Evolutionary conservation across 2,113 vertebrate species (phyloP).

Genomic region (Passer domesticus): DNA sequence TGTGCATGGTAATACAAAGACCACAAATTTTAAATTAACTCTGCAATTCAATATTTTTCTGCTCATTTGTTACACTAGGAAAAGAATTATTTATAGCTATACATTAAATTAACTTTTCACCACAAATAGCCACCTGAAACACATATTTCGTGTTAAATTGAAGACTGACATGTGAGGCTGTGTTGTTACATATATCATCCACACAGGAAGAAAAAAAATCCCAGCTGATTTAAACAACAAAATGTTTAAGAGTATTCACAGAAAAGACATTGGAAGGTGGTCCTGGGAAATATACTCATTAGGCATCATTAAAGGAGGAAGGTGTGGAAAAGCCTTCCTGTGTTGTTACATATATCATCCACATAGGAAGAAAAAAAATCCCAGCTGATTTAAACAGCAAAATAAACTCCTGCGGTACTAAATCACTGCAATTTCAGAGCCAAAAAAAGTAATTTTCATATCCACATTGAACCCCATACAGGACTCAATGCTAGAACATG

Average conservation of each 20-base stretch:
- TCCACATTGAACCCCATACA: accelerated
- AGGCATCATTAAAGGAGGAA: not conserved
- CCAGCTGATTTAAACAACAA: not conserved
- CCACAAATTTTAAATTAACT: not conserved
- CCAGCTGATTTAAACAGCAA: not conserved
- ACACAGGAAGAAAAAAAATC: not conserved
- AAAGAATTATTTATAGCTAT: not conserved
- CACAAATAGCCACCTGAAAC: not conserved
- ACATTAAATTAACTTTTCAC: not conserved
- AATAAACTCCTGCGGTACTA: not conserved
- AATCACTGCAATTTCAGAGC: not conserved
- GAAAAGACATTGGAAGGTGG: not conserved
- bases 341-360: not conserved
- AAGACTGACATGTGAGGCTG: not conserved
- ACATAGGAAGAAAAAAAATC: not conserved
- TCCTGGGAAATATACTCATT: not conserved
- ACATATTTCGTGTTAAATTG: not conserved
- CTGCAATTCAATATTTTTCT: not conserved
- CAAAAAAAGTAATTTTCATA: not conserved
- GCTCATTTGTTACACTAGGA: not conserved
- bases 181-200: not conserved
- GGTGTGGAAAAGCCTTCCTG: not conserved
- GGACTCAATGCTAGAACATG: not conserved
- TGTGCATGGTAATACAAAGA: not conserved
- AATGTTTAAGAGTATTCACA: not conserved